Evolutionary conservation across 2,888 invertebrate genomes (phyloP), one percentile per base, ranked within the genome.

Genomic region (Aethes cnicana): DNA sequence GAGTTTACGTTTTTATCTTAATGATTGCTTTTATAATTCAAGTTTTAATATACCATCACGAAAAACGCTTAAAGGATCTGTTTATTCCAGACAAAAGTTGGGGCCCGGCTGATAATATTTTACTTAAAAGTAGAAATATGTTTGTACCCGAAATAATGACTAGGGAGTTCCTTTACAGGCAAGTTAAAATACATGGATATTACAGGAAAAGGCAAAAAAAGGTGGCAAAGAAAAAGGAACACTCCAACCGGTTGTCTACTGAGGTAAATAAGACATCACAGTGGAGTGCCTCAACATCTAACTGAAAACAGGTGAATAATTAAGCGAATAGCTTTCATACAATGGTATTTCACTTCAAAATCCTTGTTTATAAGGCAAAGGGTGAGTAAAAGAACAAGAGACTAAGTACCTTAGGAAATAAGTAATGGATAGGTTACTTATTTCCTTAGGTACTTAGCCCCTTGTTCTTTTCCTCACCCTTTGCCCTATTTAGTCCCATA

Each of bases 81-180:
- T 64, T 82, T 54, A 47, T 26, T 3, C 77, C 86, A 3, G 62
- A 64, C n/a, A 41, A 53, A 8, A 64, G 58, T 39, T 90, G 86
- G 87, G 90, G 90, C 1, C 90, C 90, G 0, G 63, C 30, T 25
- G 83, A 90, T 54, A 63, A 57, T 6, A 62, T 80, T 55, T 69
- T 90, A 44, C 76, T 61, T 42, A 81, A 80, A 57, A 90, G 90
- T 58, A 76, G 90, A 58, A 78, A 75, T 59, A 85, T 90, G 84
- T 90, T 90, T 65, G 76, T 84, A 0, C 86, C 90, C 0, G 84
- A 89, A 69, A 83, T 88, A 59, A 90, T 90, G 90, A 90, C 89
- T 0, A 76, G 86, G 50, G 90, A 90, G 58, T 90, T 90, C 71
- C 58, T 90, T 32, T 90, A 90, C 53, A 68, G 89, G 43, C 90